Conservation (phyloP, 1,140 invertebrate genomes). For the Grapholita molesta region DNA sequence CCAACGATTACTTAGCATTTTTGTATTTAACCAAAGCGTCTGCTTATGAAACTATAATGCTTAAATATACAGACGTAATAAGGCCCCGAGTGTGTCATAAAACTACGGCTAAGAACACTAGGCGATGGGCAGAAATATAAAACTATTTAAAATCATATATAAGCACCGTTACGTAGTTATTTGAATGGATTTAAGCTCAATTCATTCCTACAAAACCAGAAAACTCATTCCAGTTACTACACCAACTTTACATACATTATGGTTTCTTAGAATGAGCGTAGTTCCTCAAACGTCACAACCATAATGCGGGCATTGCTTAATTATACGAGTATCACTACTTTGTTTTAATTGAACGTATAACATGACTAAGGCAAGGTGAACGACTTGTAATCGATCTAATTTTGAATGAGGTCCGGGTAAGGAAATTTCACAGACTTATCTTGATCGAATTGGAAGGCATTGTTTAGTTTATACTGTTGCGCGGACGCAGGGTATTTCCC, state of each 20-base stretch:
- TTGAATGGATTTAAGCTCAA: no score
- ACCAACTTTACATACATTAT: not conserved
- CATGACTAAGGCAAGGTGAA: not conserved
- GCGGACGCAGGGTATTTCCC: constrained; percentile 28
- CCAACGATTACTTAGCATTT: no score
- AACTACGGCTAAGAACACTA: no score
- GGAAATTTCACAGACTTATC: constrained; percentile 16
- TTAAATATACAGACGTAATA: no score
- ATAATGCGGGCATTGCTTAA: not conserved
- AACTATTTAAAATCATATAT: no score
- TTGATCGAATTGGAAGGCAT: constrained; percentile 8
- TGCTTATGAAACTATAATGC: no score
- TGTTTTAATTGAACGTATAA: not conserved
- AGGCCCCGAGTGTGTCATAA: no score
- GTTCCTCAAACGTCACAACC: not conserved
- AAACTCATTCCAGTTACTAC: not conserved
- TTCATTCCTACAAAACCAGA: no score
- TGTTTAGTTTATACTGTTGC: not conserved
- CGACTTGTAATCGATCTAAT: constrained; percentile 7
- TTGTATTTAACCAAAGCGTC: no score
- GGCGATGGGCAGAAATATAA: no score
- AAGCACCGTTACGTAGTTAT: no score
- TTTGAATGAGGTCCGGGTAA: not conserved
- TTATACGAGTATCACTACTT: not conserved
- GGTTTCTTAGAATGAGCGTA: not conserved